These are phyloP conservation scores for Pimephales promelas DNA, from an alignment of 2,113 vertebrate genomes.

Conservation along the genomic window DNA sequence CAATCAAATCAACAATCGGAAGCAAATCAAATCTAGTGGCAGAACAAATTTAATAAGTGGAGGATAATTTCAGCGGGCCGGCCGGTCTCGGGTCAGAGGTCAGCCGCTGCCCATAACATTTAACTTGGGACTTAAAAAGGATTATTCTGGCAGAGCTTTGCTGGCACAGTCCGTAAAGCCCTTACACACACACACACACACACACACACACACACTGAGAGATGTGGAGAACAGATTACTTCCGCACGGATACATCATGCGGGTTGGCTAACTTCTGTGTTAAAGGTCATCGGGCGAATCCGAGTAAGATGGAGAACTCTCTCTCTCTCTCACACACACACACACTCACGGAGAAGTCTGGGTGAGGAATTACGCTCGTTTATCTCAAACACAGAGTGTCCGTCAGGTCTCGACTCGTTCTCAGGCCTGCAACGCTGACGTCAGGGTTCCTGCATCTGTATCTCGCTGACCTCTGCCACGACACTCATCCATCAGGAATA, in stretches of 20 bases:
- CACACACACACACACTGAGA: too few relatives aligned
- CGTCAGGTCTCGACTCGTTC: too few relatives aligned
- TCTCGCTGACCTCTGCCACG: too few relatives aligned
- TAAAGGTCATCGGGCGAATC: conserved; percentile 40
- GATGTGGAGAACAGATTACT: background rate
- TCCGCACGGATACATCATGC: background rate
- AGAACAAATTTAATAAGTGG: background rate
- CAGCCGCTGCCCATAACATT: background rate
- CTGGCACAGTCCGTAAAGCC: too few relatives aligned
- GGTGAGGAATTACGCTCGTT: too few relatives aligned
- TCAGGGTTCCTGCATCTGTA: too few relatives aligned
- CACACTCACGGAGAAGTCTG: too few relatives aligned
- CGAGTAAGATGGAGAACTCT: conserved; percentile 6
- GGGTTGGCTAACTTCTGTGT: background rate
- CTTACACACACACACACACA: too few relatives aligned
- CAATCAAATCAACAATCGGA: background rate
- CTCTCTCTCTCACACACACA: too few relatives aligned
- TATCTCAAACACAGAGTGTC: too few relatives aligned
- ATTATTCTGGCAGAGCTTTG: background rate
- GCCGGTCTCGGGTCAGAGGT: conserved; percentile 6
- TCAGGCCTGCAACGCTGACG: too few relatives aligned
- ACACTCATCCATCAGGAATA: too few relatives aligned
- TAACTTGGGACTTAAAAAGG: background rate
- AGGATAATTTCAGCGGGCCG: background rate
- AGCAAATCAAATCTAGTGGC: background rate